A percentile compares a stretch with the other conserved stretches of the same genome.
These are phyloP conservation scores for Leucophora obtusa DNA, from an alignment of 2,888 invertebrate species.

Conservation along the genomic window DNA sequence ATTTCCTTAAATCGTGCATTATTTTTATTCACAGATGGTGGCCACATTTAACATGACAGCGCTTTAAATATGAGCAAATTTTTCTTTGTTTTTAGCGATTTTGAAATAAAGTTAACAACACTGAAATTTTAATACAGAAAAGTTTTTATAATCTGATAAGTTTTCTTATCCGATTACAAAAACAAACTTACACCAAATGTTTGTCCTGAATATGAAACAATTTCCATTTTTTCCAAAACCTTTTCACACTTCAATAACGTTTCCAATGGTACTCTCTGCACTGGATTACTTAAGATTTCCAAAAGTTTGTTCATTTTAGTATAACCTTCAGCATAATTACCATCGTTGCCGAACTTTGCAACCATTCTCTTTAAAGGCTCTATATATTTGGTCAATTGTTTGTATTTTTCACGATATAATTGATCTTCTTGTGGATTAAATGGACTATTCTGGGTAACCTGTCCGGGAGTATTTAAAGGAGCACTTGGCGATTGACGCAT, in stretches of 20 bases:
- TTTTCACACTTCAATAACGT: slow-evolving; percentile 95
- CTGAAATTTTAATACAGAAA: too few species aligned
- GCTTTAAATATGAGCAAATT: too few species aligned
- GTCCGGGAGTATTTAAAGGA: slow-evolving; percentile 88
- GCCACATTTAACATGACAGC: too few species aligned
- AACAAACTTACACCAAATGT: slow-evolving; percentile 77
- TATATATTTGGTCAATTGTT: slow-evolving; percentile 95
- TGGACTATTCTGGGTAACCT: slow-evolving; percentile 81
- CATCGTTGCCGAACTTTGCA: slow-evolving; percentile 90
- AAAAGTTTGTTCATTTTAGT: slow-evolving; percentile 96
- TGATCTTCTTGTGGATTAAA: slow-evolving; percentile 89
- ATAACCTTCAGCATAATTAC: slow-evolving; percentile 92
- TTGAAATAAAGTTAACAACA: too few species aligned
- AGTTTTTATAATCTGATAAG: too few species aligned
- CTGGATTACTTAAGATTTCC: slow-evolving; percentile 93
- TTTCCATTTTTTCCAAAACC: slow-evolving; percentile 87
- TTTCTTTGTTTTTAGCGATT: too few species aligned
- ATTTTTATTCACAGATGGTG: too few species aligned
- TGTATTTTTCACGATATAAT: slow-evolving; percentile 94
- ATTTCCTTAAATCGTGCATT: too few species aligned
- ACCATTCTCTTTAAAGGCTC: slow-evolving; percentile 95
- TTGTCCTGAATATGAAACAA: slow-evolving; percentile 73
- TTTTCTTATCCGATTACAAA: too few species aligned
- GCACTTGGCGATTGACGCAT: slow-evolving; percentile 90
- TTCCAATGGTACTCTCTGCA: slow-evolving; percentile 92